Evolutionary conservation across 2,113 vertebrate species (phyloP).

Genomic region (Macaca fascicularis): DNA sequence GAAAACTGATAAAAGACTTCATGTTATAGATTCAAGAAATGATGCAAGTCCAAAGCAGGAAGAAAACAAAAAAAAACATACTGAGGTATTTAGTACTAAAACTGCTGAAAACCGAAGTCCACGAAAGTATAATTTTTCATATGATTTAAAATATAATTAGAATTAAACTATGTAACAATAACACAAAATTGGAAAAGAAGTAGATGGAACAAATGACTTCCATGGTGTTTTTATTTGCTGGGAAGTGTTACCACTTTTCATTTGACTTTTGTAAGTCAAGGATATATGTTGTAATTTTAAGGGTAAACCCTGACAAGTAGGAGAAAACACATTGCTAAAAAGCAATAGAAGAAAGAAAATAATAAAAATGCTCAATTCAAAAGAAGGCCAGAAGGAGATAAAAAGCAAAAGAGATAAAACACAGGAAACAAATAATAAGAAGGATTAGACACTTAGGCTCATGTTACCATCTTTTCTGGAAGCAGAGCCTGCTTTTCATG

Average conservation of each 20-base stretch:
- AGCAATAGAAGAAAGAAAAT: background rate
- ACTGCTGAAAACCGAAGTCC: background rate
- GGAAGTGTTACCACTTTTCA: background rate
- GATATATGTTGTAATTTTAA: background rate
- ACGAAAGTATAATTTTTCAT: background rate
- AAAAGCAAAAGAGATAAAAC: background rate
- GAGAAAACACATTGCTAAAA: background rate
- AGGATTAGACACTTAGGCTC: background rate
- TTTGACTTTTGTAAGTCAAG: background rate
- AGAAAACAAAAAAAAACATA: slow-evolving; percentile 6
- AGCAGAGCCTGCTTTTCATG: background rate
- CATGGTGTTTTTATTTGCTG: background rate
- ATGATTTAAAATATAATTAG: slow-evolving; percentile 8
- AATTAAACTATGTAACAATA: slow-evolving; percentile 1
- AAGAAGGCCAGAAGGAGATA: background rate
- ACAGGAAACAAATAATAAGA: background rate
- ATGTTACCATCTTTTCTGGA: background rate
- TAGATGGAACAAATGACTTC: background rate
- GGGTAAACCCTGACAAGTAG: slow-evolving; percentile 30
- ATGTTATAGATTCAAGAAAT: slow-evolving; percentile 10
- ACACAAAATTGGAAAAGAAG: background rate
- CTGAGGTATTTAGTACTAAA: slow-evolving; percentile 10
- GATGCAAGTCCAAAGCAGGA: background rate
- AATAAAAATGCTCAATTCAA: slow-evolving; percentile 1
- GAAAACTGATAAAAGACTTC: background rate